Evolutionary conservation across 1,140 invertebrate species (phyloP), one percentile per base, ranked within the genome.

Genomic region (Brachionus calyciflorus): DNA sequence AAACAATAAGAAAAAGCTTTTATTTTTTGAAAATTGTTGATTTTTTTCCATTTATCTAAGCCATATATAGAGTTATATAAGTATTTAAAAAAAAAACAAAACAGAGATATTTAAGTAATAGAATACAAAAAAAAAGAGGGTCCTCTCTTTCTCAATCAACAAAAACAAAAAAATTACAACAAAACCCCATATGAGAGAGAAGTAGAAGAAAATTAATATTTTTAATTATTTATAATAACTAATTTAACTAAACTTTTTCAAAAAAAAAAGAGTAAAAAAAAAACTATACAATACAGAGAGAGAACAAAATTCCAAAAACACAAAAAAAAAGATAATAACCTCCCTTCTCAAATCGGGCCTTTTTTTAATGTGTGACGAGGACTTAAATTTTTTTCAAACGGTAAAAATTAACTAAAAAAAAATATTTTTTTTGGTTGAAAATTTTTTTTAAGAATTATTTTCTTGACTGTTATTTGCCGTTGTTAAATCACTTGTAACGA

Each of bases 351-450:
- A n/a, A n/a, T 55, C 53, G 26, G 53, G 33, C 33, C 53, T 55
- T 55, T n/a, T n/a, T n/a, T n/a, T n/a, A n/a, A n/a, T n/a, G n/a
- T n/a, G 53, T 28, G 53, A 33, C 53, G 53, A 55, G 53, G 53
- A 30, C 26, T 55, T 55, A 55, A 55, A 55, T 28, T n/a, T n/a
- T n/a, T n/a, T n/a, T n/a, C n/a, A n/a, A n/a, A n/a, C n/a, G n/a
- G 53, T 24, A 28, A 55, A 55, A 55, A 55, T 55, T 55, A 55
- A 55, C 53, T 55, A 55, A 55, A 55, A 51, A 49, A 51, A 55
- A 55, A 55, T 55, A 55, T 28, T 55, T 55, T 24, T 55, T 28
- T 44, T n/a, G n/a, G n/a, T n/a, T n/a, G n/a, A n/a, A n/a, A n/a
- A n/a, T n/a, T n/a, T n/a, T n/a, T n/a, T 21, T 60, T 33, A 60